Conservation (phyloP, 2,888 invertebrate species). For the Ormyrus pomaceus region DNA sequence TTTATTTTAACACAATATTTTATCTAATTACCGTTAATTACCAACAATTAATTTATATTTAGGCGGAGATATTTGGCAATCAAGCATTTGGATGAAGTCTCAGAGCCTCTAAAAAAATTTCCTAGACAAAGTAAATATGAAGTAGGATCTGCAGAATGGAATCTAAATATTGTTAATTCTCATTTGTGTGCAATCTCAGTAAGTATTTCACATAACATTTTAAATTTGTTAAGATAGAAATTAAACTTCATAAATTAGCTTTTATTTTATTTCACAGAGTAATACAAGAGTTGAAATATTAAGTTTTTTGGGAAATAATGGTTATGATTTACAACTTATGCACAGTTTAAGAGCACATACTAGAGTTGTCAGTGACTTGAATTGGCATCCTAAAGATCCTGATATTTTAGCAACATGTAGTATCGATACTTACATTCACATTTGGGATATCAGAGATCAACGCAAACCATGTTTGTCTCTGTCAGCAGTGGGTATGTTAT, state of each 20-base stretch:
- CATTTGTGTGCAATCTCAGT: conserved; percentile 93
- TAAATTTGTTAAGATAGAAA: conserved; percentile 14
- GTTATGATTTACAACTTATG: conserved; percentile 82
- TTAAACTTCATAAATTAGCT: not conserved
- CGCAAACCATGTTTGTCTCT: conserved; percentile 89
- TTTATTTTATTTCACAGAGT: conserved; percentile 79
- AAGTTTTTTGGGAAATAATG: conserved; percentile 82
- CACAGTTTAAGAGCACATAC: conserved; percentile 89
- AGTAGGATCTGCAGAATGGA: conserved; percentile 95
- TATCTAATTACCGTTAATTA: conserved; percentile 9
- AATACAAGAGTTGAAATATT: conserved; percentile 92
- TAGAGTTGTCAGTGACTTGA: conserved; percentile 91
- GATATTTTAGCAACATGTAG: conserved; percentile 91
- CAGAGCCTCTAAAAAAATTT: conserved; percentile 85
- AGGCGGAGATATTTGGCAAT: conserved; percentile 88
- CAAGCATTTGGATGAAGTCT: conserved; percentile 84
- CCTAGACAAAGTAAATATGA: conserved; percentile 95
- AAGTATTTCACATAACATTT: conserved; percentile 66
- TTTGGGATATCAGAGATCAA: conserved; percentile 94
- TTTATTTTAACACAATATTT: conserved; percentile 3
- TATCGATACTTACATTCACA: conserved; percentile 93
- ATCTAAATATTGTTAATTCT: conserved; percentile 86
- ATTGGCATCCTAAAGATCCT: conserved; percentile 91
- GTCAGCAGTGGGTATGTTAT: conserved; percentile 88
- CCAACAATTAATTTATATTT: conserved; percentile 59